Evolutionary conservation across 2,888 invertebrate genomes (phyloP).

Genomic region (Thecocarcelia acutangulata): DNA sequence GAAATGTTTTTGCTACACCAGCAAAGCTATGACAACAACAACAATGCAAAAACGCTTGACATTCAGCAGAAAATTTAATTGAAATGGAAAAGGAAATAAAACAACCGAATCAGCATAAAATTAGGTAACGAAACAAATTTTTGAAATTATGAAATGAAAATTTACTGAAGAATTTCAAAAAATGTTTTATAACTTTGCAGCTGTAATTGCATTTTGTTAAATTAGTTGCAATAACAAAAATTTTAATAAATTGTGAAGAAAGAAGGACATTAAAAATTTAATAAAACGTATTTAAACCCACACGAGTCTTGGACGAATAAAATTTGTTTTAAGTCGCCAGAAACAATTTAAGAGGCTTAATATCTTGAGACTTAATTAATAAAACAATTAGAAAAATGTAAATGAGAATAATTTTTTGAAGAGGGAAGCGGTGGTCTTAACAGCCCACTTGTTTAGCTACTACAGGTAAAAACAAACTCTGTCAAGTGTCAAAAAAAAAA

Average conservation of each 20-base stretch:
- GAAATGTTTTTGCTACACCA: slow-evolving; percentile 25
- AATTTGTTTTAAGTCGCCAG: too few species aligned
- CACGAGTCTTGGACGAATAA: too few species aligned
- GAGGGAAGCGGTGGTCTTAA: too few species aligned
- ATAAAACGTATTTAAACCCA: too few species aligned
- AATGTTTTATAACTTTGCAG: neutral
- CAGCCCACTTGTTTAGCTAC: too few species aligned
- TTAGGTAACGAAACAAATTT: slow-evolving; percentile 22
- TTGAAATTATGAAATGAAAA: slow-evolving; percentile 19
- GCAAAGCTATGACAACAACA: slow-evolving; percentile 1
- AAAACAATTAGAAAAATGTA: too few species aligned
- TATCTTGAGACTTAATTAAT: too few species aligned
- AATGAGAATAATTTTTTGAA: too few species aligned
- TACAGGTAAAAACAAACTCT: too few species aligned
- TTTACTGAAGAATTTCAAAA: slow-evolving; percentile 16
- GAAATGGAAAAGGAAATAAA: slow-evolving; percentile 12
- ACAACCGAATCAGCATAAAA: slow-evolving; percentile 49
- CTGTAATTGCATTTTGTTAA: slow-evolving; percentile 21
- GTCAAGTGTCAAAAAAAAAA: too few species aligned
- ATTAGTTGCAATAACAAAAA: neutral
- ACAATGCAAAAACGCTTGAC: neutral
- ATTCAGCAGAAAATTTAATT: slow-evolving; percentile 27
- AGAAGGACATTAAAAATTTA: neutral
- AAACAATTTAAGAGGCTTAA: too few species aligned
- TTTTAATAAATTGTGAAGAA: neutral